phyloP scores from a whole-genome alignment of 2,888 invertebrate genomes.

The Cetonia aurata region DNA sequence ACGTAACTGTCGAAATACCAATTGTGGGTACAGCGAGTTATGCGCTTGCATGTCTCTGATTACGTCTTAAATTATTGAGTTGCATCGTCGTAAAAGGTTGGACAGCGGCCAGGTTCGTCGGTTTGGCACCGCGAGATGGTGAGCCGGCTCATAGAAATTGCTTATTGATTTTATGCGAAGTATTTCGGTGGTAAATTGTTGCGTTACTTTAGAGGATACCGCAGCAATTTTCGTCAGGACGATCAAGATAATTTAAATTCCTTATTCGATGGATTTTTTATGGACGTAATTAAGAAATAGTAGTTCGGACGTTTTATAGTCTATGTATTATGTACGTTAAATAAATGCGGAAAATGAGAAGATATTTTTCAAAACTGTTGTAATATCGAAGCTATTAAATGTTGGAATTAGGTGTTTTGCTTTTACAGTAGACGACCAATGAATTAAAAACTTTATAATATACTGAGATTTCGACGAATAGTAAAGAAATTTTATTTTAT shows the following conservation, averaged over 20 bases:
- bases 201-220: slow-evolving; percentile 25
- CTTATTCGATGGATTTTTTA: not conserved
- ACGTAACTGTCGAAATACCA: slow-evolving; percentile 24
- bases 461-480: too few relatives aligned
- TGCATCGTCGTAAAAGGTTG: slow-evolving; percentile 26
- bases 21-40: slow-evolving; percentile 13
- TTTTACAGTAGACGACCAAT: too few relatives aligned
- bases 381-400: too few relatives aligned
- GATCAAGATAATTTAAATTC: slow-evolving; percentile 13
- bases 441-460: too few relatives aligned
- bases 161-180: slow-evolving; percentile 34
- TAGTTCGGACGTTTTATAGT: too few relatives aligned
- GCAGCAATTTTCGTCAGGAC: slow-evolving; percentile 8
- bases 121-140: slow-evolving; percentile 13
- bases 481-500: too few relatives aligned
- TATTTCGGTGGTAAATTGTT: slow-evolving; percentile 23
- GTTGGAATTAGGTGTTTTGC: too few relatives aligned
- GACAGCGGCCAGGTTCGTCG: slow-evolving; percentile 23
- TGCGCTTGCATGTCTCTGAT: slow-evolving; percentile 33
- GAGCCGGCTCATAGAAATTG: slow-evolving; percentile 25
- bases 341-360: too few relatives aligned
- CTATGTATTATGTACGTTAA: too few relatives aligned
- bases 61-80: slow-evolving; percentile 30
- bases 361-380: too few relatives aligned
- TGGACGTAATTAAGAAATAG: too few relatives aligned